Base-by-base conservation (phyloP, 1,140 invertebrate species). In the Drosophila obscura region DNA sequence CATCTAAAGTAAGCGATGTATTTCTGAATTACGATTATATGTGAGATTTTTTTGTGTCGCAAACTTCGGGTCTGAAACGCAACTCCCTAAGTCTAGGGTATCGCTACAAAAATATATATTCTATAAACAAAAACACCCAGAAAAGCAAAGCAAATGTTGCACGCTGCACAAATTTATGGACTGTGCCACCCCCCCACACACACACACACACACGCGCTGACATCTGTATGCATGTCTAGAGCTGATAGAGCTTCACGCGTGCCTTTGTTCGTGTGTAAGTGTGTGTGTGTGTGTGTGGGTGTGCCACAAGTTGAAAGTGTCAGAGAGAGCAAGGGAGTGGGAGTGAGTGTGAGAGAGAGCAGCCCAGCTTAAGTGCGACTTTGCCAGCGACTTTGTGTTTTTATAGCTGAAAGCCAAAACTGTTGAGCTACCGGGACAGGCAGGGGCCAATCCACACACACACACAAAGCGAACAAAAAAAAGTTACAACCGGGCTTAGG, bases 371-470 rank as follows among this genome's bases (percentile, higher is more conserved):
- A 87, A 69, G 62, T 78, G 75, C 60, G 82, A 77, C 80, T 85
- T 85, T 76, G 60, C 46, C 64, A 55, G 69, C 74, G 80, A 85
- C 82, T 85, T 85, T 84, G 81, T 84, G 77, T 78, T 78, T 82
- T 74, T 81, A 62, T 62, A 62, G 44, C 46, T 51, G 64, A 28
- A 28, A 74, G 73, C 64, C 82, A 87, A 88, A 88, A 82, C 83
- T 87, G 83, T 87, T 87, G 83, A 87, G 77, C 79, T 75, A 41
- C 39, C 60, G 57, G 75, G 51, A 50, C 60, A 43, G 65, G 26
- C 19, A 22, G 28, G 50, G 35, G 13, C n/a, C 52, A 44, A 60
- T 35, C 44, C 44, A 58, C 64, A 45, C 35, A 58, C 64, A 45
- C 35, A 51, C 49, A 65, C 46, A 76, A 11, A 39, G 13, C 19